Evolutionary conservation across 2,113 vertebrate genomes (phyloP).

Genomic region (Taurulus bubalis): DNA sequence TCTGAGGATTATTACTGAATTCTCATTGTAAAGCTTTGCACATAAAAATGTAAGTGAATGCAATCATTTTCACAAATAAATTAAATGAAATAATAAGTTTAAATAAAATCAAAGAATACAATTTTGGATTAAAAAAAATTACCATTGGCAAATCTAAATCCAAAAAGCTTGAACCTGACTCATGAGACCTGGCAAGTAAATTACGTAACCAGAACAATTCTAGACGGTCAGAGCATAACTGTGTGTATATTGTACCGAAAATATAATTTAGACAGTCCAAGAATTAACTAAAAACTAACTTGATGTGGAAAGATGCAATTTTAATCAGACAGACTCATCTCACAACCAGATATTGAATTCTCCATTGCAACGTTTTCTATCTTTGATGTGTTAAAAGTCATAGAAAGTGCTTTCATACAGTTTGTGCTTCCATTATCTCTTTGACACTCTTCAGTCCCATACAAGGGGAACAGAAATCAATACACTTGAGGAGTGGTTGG

Average conservation of each 20-base stretch:
- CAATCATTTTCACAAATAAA: too few species aligned
- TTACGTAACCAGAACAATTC: not conserved
- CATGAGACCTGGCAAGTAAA: too few species aligned
- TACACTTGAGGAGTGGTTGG: slow-evolving; percentile 88
- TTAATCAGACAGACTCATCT: not conserved
- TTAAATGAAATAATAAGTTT: too few species aligned
- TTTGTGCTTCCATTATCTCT: slow-evolving; percentile 74
- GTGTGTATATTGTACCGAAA: not conserved
- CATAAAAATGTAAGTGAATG: not conserved
- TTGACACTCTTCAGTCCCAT: slow-evolving; percentile 79
- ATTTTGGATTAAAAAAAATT: too few species aligned
- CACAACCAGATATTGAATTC: slow-evolving; percentile 4
- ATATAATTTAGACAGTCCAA: not conserved
- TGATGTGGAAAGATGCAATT: not conserved
- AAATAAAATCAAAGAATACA: too few species aligned
- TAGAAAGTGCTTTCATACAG: slow-evolving; percentile 62
- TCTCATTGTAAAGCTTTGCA: not conserved
- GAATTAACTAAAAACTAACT: not conserved
- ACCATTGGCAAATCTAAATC: too few species aligned
- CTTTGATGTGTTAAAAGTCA: slow-evolving; percentile 54
- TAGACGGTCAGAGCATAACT: not conserved
- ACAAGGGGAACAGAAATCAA: slow-evolving; percentile 86
- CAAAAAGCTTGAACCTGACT: too few species aligned
- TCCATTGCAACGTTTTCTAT: slow-evolving; percentile 39
- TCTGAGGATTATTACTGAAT: not conserved